A percentile compares a stretch with the other conserved stretches of the same genome.
Conservation (phyloP, 2,797 vertebrate species). For the Notolepis coatsorum region DNA sequence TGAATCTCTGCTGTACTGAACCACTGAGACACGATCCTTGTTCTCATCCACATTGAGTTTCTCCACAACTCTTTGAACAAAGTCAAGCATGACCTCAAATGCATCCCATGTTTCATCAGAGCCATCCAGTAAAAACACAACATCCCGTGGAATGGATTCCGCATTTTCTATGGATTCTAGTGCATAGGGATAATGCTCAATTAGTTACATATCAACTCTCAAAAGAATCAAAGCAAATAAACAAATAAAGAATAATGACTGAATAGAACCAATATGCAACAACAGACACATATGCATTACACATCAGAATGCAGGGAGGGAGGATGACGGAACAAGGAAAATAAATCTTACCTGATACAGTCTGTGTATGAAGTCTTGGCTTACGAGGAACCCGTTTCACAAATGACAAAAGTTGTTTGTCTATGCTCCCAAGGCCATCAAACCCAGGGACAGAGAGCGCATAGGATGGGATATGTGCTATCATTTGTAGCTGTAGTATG, state of each 20-base stretch:
- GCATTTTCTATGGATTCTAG: slow-evolving; percentile 48
- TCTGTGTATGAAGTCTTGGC: slow-evolving; percentile 46
- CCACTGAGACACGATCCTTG: slow-evolving; percentile 72
- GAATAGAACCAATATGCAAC: background rate
- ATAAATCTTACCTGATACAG: slow-evolving; percentile 67
- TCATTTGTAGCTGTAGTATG: slow-evolving; percentile 79
- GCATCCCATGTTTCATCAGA: slow-evolving; percentile 68
- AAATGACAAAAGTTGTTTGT: slow-evolving; percentile 76
- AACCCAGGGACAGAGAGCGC: slow-evolving; percentile 72
- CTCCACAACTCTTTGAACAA: slow-evolving; percentile 69
- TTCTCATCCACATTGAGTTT: slow-evolving; percentile 67
- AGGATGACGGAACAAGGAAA: slow-evolving; percentile 14
- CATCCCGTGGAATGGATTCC: slow-evolving; percentile 58
- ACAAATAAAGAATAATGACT: background rate
- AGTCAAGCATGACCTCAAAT: slow-evolving; percentile 62
- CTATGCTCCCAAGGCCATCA: slow-evolving; percentile 68
- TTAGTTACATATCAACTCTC: slow-evolving; percentile 17
- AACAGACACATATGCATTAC: background rate
- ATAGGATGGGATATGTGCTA: slow-evolving; percentile 77
- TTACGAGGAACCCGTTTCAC: slow-evolving; percentile 77
- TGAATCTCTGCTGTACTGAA: slow-evolving; percentile 71
- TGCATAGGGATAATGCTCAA: slow-evolving; percentile 26
- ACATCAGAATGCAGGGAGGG: background rate
- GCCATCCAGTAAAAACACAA: slow-evolving; percentile 81
- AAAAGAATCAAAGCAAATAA: background rate